Evolutionary conservation across 2,797 vertebrate genomes (phyloP), one percentile per base, ranked within the genome.

Genomic region (Gallinago stenura): DNA sequence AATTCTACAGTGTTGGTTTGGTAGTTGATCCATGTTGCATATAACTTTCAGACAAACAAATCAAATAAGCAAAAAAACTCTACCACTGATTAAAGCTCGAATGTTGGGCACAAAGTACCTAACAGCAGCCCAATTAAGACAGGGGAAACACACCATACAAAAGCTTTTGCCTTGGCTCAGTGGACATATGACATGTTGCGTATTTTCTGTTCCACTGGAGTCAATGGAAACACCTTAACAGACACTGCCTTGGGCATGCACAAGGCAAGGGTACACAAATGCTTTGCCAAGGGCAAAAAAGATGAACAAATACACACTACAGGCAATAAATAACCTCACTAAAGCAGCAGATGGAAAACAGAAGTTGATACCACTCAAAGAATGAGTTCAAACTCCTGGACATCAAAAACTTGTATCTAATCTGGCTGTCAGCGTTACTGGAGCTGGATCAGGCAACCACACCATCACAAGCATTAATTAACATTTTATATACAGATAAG

Each of bases 251-350:
- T 15, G 0, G 62, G 85, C 82, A 79, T 18, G 51, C 83, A 88
- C 68, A 46, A 58, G 75, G 56, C n/a, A 4, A 95, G 79, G 84
- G 58, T 57, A 83, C 4, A 28, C 56, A 31, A 91, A 58, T 7
- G 13, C 69, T 82, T 65, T 18, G 77, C 80, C 91, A 94, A 95
- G 87, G 93, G 69, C 95, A 95, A 68, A 82, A 64, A 77, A 75
- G 56, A 65, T 31, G 77, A 91, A 84, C 71, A 56, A 54, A 43
- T 7, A 35, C 24, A 31, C 6, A 31, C 72, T 30, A 31, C 69
- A 66, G 86, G 94, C 65, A 94, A 93, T 15, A 90, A 90, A 85
- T 45, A 85, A 93, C 71, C 64, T 30, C 73, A 24, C 48, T 31
- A 69, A 53, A 89, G 53, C 53, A 89, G 62, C 64, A 78, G 50